Conservation (phyloP, 2,113 vertebrate species). For the Nerophis lumbriciformis region DNA sequence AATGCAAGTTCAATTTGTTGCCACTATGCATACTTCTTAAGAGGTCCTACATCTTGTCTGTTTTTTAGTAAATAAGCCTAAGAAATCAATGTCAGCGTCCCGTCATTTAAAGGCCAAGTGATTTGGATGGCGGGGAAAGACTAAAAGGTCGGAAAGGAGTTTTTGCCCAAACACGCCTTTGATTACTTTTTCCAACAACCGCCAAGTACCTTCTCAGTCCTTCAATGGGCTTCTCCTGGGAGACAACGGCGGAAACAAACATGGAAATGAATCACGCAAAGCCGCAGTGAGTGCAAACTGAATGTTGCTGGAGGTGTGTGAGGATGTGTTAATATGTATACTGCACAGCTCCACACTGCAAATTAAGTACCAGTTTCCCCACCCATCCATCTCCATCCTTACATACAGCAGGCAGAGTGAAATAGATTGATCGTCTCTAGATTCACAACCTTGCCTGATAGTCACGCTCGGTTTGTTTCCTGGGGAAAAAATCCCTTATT, state of each 20-base stretch:
- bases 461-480: conserved; percentile 44
- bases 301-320: conserved; percentile 26
- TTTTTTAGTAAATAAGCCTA: conserved; percentile 59
- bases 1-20: conserved; percentile 23
- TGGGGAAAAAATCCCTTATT: conserved; percentile 53
- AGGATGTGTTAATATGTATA: conserved; percentile 47
- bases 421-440: conserved; percentile 57
- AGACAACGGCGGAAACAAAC: conserved; percentile 52
- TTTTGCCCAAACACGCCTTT: conserved; percentile 42
- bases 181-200: conserved; percentile 48
- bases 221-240: conserved; percentile 32
- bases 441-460: conserved; percentile 57
- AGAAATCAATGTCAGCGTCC: conserved; percentile 16
- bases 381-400: conserved; percentile 47
- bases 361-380: conserved; percentile 47
- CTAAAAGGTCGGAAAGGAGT: conserved; percentile 19
- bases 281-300: conserved; percentile 29
- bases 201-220: conserved; percentile 34
- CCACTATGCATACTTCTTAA: conserved; percentile 18
- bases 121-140: conserved; percentile 14
- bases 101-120: conserved; percentile 18
- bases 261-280: conserved; percentile 57
- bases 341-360: conserved; percentile 31
- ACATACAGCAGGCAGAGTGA: conserved; percentile 44
- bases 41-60: conserved; percentile 19